phyloP scores from a whole-genome alignment of 2,888 invertebrate species.

The Tinea trinotella region DNA sequence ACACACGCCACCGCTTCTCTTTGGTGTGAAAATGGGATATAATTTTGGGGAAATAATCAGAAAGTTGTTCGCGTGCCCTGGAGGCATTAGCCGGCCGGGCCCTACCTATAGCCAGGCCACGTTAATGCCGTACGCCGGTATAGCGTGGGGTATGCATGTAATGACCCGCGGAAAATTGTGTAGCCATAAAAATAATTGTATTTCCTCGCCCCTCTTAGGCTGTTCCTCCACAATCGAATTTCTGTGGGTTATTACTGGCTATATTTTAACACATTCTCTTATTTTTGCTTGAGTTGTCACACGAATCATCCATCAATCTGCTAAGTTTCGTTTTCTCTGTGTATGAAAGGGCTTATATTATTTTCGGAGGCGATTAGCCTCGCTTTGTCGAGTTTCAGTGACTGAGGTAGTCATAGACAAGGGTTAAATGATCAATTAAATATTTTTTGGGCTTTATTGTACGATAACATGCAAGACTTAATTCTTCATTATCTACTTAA shows the following conservation, averaged over 20 bases:
- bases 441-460: constrained; percentile 9
- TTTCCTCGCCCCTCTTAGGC: constrained; percentile 41
- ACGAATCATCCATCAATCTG: no score
- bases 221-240: no score
- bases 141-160: constrained; percentile 62
- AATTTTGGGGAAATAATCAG: constrained; percentile 69
- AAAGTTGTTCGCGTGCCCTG: constrained; percentile 66
- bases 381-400: constrained; percentile 9
- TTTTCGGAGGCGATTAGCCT: no score
- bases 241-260: no score
- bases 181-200: constrained; percentile 71
- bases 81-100: constrained; percentile 53
- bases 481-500: background rate
- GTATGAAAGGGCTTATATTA: no score
- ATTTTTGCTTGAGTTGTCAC: no score
- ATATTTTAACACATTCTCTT: no score
- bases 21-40: constrained; percentile 69
- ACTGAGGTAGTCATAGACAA: constrained; percentile 1
- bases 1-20: constrained; percentile 39
- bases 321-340: no score
- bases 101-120: constrained; percentile 56
- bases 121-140: constrained; percentile 62
- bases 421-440: constrained; percentile 11
- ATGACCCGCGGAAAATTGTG: constrained; percentile 71
- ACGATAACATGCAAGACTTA: background rate